Evolutionary conservation across 1,140 invertebrate species (phyloP).

Genomic region (Magallana angulata): DNA sequence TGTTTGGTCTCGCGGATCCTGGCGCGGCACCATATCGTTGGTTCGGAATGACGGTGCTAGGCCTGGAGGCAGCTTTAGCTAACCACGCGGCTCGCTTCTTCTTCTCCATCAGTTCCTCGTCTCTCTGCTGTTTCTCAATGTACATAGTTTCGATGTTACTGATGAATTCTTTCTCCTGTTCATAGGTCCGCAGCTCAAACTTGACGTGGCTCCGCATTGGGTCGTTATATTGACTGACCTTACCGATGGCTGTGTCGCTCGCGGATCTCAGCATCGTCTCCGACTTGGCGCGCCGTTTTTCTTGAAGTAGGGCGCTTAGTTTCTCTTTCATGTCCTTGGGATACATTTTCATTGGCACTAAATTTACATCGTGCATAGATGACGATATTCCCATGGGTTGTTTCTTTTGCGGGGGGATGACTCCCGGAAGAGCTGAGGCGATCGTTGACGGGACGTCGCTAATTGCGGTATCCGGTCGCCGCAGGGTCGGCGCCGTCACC

Average conservation of each 20-base stretch:
- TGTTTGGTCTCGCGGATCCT: conserved; percentile 2
- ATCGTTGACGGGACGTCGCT: conserved; percentile 63
- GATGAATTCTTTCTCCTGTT: conserved; percentile 72
- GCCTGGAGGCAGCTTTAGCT: conserved; percentile 65
- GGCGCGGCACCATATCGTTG: not conserved
- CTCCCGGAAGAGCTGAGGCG: conserved; percentile 63
- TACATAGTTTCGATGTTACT: conserved; percentile 65
- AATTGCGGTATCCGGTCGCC: conserved; percentile 60
- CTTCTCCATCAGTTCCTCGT: conserved; percentile 66
- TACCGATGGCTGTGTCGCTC: conserved; percentile 67
- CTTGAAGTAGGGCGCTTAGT: conserved; percentile 64
- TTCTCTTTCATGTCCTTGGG: conserved; percentile 72
- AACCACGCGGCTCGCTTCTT: conserved; percentile 72
- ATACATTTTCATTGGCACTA: conserved; percentile 77
- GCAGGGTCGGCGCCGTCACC: conserved; percentile 65
- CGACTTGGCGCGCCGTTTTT: conserved; percentile 63
- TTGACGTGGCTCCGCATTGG: conserved; percentile 74
- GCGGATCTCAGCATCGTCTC: conserved; percentile 58
- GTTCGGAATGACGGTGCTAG: not conserved
- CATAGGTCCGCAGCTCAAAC: conserved; percentile 75
- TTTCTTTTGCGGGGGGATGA: conserved; percentile 51
- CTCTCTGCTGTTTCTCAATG: conserved; percentile 58
- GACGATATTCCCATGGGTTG: conserved; percentile 55
- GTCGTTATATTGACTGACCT: conserved; percentile 73
- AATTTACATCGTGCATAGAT: conserved; percentile 61